Base-by-base conservation (phyloP, 2,113 vertebrate species). In the Lynx canadensis region DNA sequence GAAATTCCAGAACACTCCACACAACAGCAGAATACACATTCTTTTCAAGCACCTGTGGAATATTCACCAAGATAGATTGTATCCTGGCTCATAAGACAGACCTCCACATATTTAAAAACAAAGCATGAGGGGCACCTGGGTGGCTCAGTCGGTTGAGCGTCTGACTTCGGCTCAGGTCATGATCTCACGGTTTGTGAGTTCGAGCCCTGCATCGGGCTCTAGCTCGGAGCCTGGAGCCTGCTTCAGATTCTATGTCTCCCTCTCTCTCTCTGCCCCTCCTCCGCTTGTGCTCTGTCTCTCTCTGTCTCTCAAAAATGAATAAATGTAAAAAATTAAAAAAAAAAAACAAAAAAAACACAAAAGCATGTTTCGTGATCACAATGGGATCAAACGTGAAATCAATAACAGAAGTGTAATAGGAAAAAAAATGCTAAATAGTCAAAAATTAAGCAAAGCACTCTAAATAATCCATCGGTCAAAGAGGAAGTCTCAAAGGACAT, bases 71-170 rank as follows among this genome's bases (percentile, higher is more conserved):
- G 41, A 81, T 1, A 89, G 68, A 87, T 4, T 13, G 66, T 68
- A 80, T 48, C 19, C 41, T 68, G 50, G 57, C 36, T 89, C 31
- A 89, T 78, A 86, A 96, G 96, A 86, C 78, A 89, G 84, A 96
- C 25, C 14, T 92, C 50, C 66, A 83, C 29, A 79, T 27, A 82
- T 65, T 33, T 86, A 41, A 91, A 69, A 82, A 55, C 21, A 86
- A 21, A 69, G 31, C 50, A 80, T 57, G 68, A 45, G 45, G 45
- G 45, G 45, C 8, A 1, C 45, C 45, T 45, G 45, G 7, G 45
- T 45, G 45, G 8, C 45, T 45, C 45, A 45, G 45, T 45, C 45
- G 45, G 45, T 45, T 45, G 45, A 45, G 45, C 7, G 8, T 45
- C 45, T 45, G 45, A 45, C 45, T 45, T 45, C 45, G 45, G 45